Conservation (phyloP, 2,888 invertebrate species). For the Chrysina gloriosa region DNA sequence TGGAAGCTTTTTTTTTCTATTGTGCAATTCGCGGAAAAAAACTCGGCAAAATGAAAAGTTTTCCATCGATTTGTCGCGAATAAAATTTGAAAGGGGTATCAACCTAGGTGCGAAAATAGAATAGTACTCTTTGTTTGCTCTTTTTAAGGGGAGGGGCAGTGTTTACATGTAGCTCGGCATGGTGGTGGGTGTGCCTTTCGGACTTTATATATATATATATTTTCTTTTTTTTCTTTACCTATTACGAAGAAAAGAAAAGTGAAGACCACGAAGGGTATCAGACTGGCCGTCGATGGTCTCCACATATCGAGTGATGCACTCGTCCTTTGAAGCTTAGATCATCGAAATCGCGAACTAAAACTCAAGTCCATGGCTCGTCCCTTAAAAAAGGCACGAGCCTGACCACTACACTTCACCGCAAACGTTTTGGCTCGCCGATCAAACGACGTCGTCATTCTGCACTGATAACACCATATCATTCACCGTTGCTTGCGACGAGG, state of each 20-base stretch:
- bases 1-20: too few relatives aligned
- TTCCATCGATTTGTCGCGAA: too few relatives aligned
- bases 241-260: conserved; percentile 59
- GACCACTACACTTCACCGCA: conserved; percentile 48
- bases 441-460: conserved; percentile 56
- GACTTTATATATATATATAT: neutral
- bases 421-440: conserved; percentile 46
- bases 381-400: conserved; percentile 52
- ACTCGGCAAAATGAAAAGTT: too few relatives aligned
- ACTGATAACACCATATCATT: conserved; percentile 53
- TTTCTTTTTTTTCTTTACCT: conserved; percentile 56
- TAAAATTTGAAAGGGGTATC: neutral
- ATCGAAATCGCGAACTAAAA: conserved; percentile 59
- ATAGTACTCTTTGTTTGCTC: conserved; percentile 56
- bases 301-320: conserved; percentile 57
- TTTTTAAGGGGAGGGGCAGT: conserved; percentile 64
- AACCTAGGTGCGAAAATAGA: neutral
- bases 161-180: conserved; percentile 64
- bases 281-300: conserved; percentile 58
- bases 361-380: conserved; percentile 61
- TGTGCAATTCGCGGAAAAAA: too few relatives aligned
- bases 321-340: conserved; percentile 57
- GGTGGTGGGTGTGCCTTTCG: conserved; percentile 62
- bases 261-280: conserved; percentile 59
- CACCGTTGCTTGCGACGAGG: conserved; percentile 42